A percentile compares a stretch with the other conserved stretches of the same genome.
These are phyloP conservation scores for Turritopsis rubra DNA, from an alignment of 30 jellyfish, hydroid and myxozoan species.

Conservation along the genomic window DNA sequence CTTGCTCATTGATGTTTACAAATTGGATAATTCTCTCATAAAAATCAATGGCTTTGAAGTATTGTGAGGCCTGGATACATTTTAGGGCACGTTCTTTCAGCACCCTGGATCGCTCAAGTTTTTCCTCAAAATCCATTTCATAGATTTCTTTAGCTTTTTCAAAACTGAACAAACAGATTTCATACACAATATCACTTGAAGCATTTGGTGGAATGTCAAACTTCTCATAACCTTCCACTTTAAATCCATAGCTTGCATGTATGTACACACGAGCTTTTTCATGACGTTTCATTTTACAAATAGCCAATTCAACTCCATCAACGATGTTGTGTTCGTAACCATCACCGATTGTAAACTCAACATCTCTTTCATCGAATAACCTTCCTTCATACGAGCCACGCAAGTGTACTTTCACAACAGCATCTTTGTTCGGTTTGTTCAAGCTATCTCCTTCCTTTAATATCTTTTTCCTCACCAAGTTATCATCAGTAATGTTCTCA, in stretches of 20 bases:
- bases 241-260: slow-evolving; percentile 56
- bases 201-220: slow-evolving; percentile 77
- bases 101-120: slow-evolving; percentile 43
- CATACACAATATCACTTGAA: slow-evolving; percentile 50
- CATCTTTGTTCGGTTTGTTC: slow-evolving; percentile 74
- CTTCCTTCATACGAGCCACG: slow-evolving; percentile 67
- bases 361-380: slow-evolving; percentile 81
- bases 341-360: slow-evolving; percentile 61
- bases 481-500: slow-evolving; percentile 65
- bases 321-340: slow-evolving; percentile 66
- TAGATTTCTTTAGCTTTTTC: slow-evolving; percentile 74
- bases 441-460: slow-evolving; percentile 70
- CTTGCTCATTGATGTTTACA: slow-evolving; percentile 53
- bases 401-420: slow-evolving; percentile 66
- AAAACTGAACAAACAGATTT: slow-evolving; percentile 51
- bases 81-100: slow-evolving; percentile 45
- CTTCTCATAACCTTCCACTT: slow-evolving; percentile 55
- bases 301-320: slow-evolving; percentile 72
- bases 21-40: slow-evolving; percentile 47
- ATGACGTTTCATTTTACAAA: slow-evolving; percentile 69
- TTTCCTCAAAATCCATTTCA: slow-evolving; percentile 79
- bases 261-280: slow-evolving; percentile 52
- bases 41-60: slow-evolving; percentile 42
- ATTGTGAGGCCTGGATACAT: slow-evolving; percentile 36
- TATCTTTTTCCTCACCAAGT: slow-evolving; percentile 58